Base-by-base conservation (phyloP, 2,888 invertebrate genomes). In the Alsophila aescularia region DNA sequence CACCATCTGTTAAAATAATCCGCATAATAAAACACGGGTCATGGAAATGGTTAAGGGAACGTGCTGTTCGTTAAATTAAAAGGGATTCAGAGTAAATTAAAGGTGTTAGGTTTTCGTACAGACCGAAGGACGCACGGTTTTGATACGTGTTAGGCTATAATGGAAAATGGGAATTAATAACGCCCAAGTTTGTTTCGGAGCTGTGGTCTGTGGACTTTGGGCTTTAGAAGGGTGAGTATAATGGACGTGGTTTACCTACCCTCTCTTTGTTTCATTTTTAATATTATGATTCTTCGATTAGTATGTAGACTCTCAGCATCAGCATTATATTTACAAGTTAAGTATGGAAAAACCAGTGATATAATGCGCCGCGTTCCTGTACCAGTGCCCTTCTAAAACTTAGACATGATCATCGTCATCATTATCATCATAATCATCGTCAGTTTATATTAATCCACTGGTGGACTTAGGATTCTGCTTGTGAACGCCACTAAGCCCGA, bases 71-170 rank as follows among this genome's bases (percentile, higher is more conserved):
- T 77, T 64, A 80, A 81, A 85, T 86, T 81, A 83, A 79, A 81
- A 79, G 76, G 81, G 85, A 83, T 86, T 82, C 76, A 54, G 64
- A 70, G 70, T 78, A 81, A 84, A 84, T 85, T 82, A 83, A 80
- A 83, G 79, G 87, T 81, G 79, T 79, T 79, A 76, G 79, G 74
- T 79, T 69, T 73, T 72, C 67, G 68, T 67, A 58, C 58, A 65
- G 66, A 64, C 66, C 59, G 70, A 66, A 72, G 65, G 69, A 56
- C 59, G 48, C 36, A 40, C 12, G 45, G 37, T 43, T 34, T 45
- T 34, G 39, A 12, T 36, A 48, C 44, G 50, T 47, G 48, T 57
- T 47, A 47, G 52, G 58, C 41, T 62, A 14, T 57, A 62, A 60
- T 65, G 58, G 58, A 60, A 60, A 62, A 58, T 62, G 55, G 53